A percentile compares a stretch with the other conserved stretches of the same genome.
phyloP scores from a whole-genome alignment of 2,113 vertebrate genomes.

The Microcebus tavaratra region DNA sequence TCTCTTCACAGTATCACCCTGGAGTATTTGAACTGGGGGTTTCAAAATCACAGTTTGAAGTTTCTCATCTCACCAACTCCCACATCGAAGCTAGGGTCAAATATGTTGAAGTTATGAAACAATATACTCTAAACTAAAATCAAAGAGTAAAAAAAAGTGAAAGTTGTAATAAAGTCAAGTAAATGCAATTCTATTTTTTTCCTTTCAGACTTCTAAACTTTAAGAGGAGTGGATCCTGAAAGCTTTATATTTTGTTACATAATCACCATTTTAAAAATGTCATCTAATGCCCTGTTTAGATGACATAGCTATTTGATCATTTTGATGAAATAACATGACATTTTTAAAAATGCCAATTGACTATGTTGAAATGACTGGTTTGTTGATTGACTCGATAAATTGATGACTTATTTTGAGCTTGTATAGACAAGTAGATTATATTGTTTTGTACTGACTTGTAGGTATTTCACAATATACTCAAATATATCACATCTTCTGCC shows the following conservation, averaged over 20 bases:
- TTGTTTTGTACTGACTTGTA: background rate
- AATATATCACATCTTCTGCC: background rate
- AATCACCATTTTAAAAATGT: background rate
- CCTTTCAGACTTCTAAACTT: background rate
- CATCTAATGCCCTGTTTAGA: background rate
- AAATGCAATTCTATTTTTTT: background rate
- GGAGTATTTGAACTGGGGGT: conserved; percentile 73
- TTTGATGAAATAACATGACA: background rate
- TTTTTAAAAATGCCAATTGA: background rate
- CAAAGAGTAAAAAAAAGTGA: background rate
- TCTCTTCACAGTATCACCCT: conserved; percentile 65
- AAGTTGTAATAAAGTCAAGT: conserved; percentile 27
- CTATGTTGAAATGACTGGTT: background rate
- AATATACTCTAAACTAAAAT: conserved; percentile 59
- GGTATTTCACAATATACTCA: background rate
- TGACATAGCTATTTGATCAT: background rate
- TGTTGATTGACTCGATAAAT: background rate
- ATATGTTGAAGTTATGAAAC: conserved; percentile 74
- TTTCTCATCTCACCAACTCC: conserved; percentile 71
- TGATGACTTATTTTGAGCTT: background rate
- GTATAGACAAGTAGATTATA: background rate
- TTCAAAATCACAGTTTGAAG: conserved; percentile 74
- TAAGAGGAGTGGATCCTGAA: background rate
- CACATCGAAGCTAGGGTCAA: conserved; percentile 52
- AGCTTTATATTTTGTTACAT: background rate